Base-by-base conservation (phyloP, 2,113 vertebrate genomes). In the Todiramphus chloris region DNA sequence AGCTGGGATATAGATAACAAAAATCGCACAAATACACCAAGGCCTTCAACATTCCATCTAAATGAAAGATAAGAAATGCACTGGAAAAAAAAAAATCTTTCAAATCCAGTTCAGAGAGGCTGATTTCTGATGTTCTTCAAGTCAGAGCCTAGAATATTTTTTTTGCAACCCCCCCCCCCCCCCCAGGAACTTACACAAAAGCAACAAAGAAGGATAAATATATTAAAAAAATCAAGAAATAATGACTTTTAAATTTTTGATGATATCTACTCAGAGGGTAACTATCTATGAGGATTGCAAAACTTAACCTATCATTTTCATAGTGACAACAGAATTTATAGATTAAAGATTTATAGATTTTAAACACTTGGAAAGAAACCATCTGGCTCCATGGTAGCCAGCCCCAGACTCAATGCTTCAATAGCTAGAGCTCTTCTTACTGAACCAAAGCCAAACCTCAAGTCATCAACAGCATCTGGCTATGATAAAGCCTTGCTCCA, bases 301-400 rank as follows among this genome's bases (percentile, higher is more conserved):
- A 96, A 90, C 91, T 96, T 94, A 95, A 96, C 96, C 89, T 96
- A 96, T 96, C 94, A 91, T 96, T 97, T 97, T 90, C 92, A 90
- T 60, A 77, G 95, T 96, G 96, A 97, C 91, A 96, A 96, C 87
- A 96, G 86, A 95, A 97, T 97, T 97, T 96, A 96, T 95, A 94
- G 96, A 93, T 94, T 95, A 96, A 96, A 96, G 93, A 96, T 96
- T 95, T 96, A 97, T 95, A 97, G 92, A 94, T 96, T 93, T 96
- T 87, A 96, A 97, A 94, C 83, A 91, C 93, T 97, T 96, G 96
- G 94, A 94, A 66, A 6, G 0, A 78, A 81, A 84, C 92, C 84
- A 91, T 93, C 90, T 91, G 50, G 90, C 93, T 97, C 39, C 0
- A 3, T 17, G 15, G 72, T 86, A 83, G 91, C 81, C 90, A 93